Evolutionary conservation across 1,140 invertebrate species (phyloP).

Genomic region (Parasteatoda tepidariorum): DNA sequence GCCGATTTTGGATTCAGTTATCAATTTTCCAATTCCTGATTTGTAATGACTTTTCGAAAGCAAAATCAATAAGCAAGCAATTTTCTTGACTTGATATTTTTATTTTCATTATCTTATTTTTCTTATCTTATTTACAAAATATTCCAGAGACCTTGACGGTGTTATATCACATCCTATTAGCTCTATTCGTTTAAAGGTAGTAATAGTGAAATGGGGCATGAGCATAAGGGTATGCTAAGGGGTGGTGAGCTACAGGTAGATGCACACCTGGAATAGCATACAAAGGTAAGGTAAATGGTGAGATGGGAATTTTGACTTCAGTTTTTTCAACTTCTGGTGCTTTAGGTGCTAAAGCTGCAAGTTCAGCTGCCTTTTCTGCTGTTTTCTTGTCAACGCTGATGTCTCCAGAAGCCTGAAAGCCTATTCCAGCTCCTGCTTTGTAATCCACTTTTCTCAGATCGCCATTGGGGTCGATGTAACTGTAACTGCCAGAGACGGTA

Average conservation of each 20-base stretch:
- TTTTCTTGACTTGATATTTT: too few relatives aligned
- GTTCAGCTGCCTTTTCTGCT: slow-evolving; percentile 42
- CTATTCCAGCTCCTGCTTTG: slow-evolving; percentile 36
- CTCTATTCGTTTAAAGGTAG: background rate
- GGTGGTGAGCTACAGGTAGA: background rate
- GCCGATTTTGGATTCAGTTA: too few relatives aligned
- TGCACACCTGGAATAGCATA: slow-evolving; percentile 35
- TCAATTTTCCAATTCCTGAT: too few relatives aligned
- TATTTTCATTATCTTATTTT: too few relatives aligned
- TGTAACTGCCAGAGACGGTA: slow-evolving; percentile 86
- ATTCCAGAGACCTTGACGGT: too few relatives aligned
- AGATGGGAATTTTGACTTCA: slow-evolving; percentile 30
- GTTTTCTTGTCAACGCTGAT: slow-evolving; percentile 61
- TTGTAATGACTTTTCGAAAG: too few relatives aligned
- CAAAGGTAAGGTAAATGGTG: slow-evolving; percentile 22
- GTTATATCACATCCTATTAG: too few relatives aligned
- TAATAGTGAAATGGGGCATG: background rate
- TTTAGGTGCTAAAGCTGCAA: slow-evolving; percentile 62
- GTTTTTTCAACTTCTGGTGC: slow-evolving; percentile 27
- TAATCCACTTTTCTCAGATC: slow-evolving; percentile 85
- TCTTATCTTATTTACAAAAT: too few relatives aligned
- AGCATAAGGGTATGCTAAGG: slow-evolving; percentile 1
- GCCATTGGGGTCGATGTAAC: slow-evolving; percentile 82
- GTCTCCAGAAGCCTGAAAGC: slow-evolving; percentile 59
- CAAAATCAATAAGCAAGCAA: too few relatives aligned